phyloP scores from a whole-genome alignment of 2,113 vertebrate genomes.

The Silurus glanis region DNA sequence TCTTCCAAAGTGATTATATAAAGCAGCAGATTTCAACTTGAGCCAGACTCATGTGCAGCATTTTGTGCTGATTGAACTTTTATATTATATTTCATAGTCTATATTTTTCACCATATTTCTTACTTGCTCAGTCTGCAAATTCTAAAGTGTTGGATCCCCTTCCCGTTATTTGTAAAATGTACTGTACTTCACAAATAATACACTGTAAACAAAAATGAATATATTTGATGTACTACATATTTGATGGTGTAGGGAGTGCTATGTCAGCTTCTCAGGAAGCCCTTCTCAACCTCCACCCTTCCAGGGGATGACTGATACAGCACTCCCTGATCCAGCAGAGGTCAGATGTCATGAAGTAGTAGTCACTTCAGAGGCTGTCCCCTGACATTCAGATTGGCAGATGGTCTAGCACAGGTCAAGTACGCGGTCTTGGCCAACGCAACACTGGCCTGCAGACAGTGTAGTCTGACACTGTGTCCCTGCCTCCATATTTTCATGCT shows the following conservation, averaged over 20 bases:
- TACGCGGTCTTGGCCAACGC: neutral
- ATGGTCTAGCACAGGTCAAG: slow-evolving; percentile 26
- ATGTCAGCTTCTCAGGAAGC: neutral
- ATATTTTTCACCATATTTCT: slow-evolving; percentile 42
- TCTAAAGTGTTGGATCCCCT: neutral
- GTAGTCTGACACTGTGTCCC: neutral
- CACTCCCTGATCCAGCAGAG: slow-evolving; percentile 26
- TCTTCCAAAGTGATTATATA: slow-evolving; percentile 48
- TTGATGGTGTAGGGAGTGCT: neutral
- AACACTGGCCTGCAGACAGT: slow-evolving; percentile 23
- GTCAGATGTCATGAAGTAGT: slow-evolving; percentile 45
- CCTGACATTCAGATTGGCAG: slow-evolving; percentile 46
- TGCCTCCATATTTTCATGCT: neutral
- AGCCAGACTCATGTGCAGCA: slow-evolving; percentile 23
- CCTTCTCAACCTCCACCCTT: slow-evolving; percentile 5
- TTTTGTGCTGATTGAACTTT: slow-evolving; percentile 28
- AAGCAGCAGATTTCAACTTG: slow-evolving; percentile 21
- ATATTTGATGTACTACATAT: neutral
- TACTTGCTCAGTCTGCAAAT: slow-evolving; percentile 15
- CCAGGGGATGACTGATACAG: slow-evolving; percentile 34
- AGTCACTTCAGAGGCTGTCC: slow-evolving; percentile 18
- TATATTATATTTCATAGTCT: slow-evolving; percentile 23
- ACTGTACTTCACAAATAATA: neutral
- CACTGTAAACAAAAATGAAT: neutral
- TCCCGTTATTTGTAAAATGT: neutral